Percentiles rank a stretch among this genome's conserved stretches.
These are phyloP conservation scores for Pimephales promelas DNA, from an alignment of 2,113 vertebrate species.

Conservation along the genomic window DNA sequence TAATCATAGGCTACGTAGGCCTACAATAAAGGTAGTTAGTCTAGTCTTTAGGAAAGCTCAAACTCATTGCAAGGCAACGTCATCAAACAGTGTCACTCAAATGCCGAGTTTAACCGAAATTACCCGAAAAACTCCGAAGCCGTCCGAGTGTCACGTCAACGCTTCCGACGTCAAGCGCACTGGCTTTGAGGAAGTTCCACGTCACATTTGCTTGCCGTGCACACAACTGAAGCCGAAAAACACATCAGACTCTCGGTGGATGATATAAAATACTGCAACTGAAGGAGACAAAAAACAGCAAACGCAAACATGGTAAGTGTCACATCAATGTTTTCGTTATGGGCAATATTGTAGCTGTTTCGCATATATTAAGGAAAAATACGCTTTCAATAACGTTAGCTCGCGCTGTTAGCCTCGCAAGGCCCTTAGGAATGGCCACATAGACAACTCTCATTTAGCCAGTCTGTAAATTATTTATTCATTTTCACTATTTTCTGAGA, in stretches of 20 bases:
- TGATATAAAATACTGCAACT: conserved; percentile 44
- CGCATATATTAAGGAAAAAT: not conserved
- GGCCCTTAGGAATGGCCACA: conserved; percentile 25
- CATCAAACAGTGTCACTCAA: not conserved
- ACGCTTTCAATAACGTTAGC: not conserved
- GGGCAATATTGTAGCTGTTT: not conserved
- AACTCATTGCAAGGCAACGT: not conserved
- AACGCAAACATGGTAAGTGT: conserved; percentile 72
- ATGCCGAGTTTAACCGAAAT: not conserved
- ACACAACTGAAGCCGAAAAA: conserved; percentile 31
- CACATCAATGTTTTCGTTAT: not conserved
- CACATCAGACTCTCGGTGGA: conserved; percentile 17
- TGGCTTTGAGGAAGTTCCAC: conserved; percentile 77
- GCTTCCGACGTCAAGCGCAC: conserved; percentile 64
- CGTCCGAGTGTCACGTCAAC: conserved; percentile 61
- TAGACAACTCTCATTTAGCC: conserved; percentile 17
- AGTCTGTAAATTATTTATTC: not conserved
- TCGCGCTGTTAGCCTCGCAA: conserved; percentile 1
- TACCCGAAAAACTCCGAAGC: not conserved
- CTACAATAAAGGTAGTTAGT: not conserved
- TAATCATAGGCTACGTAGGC: not conserved
- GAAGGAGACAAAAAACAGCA: conserved; percentile 54
- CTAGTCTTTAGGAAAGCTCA: not conserved
- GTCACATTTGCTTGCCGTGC: conserved; percentile 68
- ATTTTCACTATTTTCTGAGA: not conserved